Evolutionary conservation across 1,140 invertebrate genomes (phyloP).

Genomic region (Luehdorfia chinensis): DNA sequence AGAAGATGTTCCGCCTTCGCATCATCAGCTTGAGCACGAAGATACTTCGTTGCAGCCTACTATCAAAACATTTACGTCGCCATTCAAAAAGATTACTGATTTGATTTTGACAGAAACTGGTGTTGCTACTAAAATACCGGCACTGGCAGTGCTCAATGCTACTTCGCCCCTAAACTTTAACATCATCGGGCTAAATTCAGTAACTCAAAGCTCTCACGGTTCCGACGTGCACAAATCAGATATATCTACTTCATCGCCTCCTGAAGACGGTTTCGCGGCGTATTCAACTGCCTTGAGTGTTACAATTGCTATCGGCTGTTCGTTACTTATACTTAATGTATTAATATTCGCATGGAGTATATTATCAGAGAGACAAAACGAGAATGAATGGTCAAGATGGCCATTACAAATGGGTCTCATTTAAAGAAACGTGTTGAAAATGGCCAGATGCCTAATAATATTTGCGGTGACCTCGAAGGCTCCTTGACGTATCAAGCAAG

Average conservation of each 20-base stretch:
- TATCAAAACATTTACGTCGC: constrained; percentile 76
- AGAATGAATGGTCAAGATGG: constrained; percentile 80
- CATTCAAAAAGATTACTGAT: constrained; percentile 77
- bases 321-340: constrained; percentile 92
- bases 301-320: constrained; percentile 96
- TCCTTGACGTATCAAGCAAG: constrained; percentile 81
- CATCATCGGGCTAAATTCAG: constrained; percentile 49
- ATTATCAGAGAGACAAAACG: constrained; percentile 93
- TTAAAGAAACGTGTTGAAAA: constrained; percentile 88
- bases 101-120: constrained; percentile 62
- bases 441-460: constrained; percentile 90
- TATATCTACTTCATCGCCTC: constrained; percentile 75
- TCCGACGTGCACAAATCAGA: constrained; percentile 64
- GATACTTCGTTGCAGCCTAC: constrained; percentile 73
- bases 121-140: constrained; percentile 62
- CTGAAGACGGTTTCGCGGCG: constrained; percentile 90
- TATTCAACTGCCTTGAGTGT: constrained; percentile 93
- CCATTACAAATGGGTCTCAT: constrained; percentile 71
- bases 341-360: constrained; percentile 96
- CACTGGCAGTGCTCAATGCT: constrained; percentile 61
- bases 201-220: constrained; percentile 44
- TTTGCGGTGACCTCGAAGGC: constrained; percentile 86
- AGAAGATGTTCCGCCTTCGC: constrained; percentile 89
- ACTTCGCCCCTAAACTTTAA: constrained; percentile 68
- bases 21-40: constrained; percentile 91